Evolutionary conservation across 2,888 invertebrate genomes (phyloP), one percentile per base, ranked within the genome.

Genomic region (Nemoura dubitans): DNA sequence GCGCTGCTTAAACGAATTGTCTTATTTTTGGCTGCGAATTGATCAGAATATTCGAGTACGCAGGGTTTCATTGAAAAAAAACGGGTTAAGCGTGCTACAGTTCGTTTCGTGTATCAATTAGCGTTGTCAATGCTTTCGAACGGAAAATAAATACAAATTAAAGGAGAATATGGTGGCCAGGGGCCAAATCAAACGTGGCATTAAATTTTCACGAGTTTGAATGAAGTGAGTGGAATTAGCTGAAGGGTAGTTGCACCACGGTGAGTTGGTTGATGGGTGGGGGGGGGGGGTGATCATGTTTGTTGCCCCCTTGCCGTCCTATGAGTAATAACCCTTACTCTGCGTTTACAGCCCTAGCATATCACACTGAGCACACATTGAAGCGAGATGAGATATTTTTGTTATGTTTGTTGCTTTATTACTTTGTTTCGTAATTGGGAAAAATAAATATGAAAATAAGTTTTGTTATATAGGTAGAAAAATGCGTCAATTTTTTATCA

Each of bases 111-210:
- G 78, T 78, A 78, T 78, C 78, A 78, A 78, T 78, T 78, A 78
- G 78, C 27, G 78, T 16, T 78, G 76, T 77, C 84, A 85, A 85
- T 76, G 81, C 81, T 59, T 81, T 87, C 87, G 81, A 42, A 87
- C 77, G 87, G 86, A 87, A 87, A 87, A 87, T 87, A 86, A 87
- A 87, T 87, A 87, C 80, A 85, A 87, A 87, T 87, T 87, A 87
- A 88, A 82, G 83, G 81, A 80, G 86, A 87, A 28, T 27, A 27
- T 28, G 78, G 81, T 81, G 85, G 83, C 85, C 85, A 25, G 29
- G 85, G 86, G 85, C 85, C 87, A 86, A 88, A 88, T 88, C 88
- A 88, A 88, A 87, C 86, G 88, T 86, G 85, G 86, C 76, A 88
- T 88, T 87, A 88, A 88, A 88, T 77, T 88, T 88, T 87, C 87